Evolutionary conservation across 2,113 vertebrate genomes (phyloP).

Genomic region (Oreotragus oreotragus): DNA sequence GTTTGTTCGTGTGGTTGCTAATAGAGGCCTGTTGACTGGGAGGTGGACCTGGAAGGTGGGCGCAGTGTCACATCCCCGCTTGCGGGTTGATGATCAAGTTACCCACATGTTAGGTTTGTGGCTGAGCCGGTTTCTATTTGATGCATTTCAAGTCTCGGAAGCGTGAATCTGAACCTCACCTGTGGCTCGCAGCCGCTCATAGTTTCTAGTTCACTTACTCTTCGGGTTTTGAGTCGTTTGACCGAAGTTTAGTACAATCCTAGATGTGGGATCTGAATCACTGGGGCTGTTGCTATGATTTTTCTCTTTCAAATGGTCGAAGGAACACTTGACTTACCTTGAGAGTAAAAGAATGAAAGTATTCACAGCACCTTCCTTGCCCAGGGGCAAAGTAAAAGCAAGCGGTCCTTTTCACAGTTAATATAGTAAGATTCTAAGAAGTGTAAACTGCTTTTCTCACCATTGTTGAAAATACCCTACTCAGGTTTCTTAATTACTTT

Average conservation of each 20-base stretch:
- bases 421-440: constrained; percentile 48
- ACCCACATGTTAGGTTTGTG: background rate
- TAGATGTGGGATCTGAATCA: constrained; percentile 41
- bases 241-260: background rate
- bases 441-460: constrained; percentile 43
- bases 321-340: constrained; percentile 52
- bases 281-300: background rate
- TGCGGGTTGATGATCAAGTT: background rate
- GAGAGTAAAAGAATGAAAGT: constrained; percentile 53
- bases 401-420: background rate
- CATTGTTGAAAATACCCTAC: constrained; percentile 34
- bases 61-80: background rate
- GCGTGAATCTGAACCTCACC: constrained; percentile 9
- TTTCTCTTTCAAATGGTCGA: constrained; percentile 62
- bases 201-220: constrained; percentile 61
- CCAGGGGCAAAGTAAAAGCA: constrained; percentile 22
- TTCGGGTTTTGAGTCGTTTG: constrained; percentile 59
- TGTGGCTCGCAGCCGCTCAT: background rate
- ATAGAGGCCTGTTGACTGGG: background rate
- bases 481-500: constrained; percentile 23
- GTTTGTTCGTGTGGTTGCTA: background rate
- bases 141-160: constrained; percentile 9
- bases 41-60: background rate
- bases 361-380: constrained; percentile 39
- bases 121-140: constrained; percentile 32